Base-by-base conservation (phyloP, 2,113 vertebrate species). In the Campylomormyrus numenius region DNA sequence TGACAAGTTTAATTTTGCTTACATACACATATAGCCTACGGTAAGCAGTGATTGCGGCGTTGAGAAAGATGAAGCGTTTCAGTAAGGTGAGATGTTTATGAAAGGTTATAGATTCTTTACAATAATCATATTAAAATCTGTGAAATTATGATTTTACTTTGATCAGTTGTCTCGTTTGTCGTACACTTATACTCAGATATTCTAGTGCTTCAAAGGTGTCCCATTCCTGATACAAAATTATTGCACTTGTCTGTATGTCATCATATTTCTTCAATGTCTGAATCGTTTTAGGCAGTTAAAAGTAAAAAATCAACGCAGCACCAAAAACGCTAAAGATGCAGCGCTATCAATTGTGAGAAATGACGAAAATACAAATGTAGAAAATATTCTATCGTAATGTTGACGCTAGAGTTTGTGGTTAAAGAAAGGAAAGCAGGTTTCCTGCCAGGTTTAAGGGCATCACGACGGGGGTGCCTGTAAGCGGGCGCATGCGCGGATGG, bases 401-500 rank as follows among this genome's bases (percentile, higher is more conserved):
- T 66, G 24, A 66, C n/a, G n/a, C n/a, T 31, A 42, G 74, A 77
- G 31, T 17, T 66, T 35, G 70, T 17, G 70, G 31, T 80, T 35
- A 80, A 42, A 80, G 35, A 74, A 35, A 31, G 66, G 15, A 42
- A 31, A 70, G 62, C 62, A 70, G n/a, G 62, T 70, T 80, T 19
- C 2, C 31, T 80, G 74, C 74, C 31, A 42, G 31, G 74, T 42
- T 35, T 39, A 80, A 80, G 35, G 31, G 74, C 35, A 80, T 80
- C 74, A 39, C 31, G 89, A 48, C 45, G 74, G 56, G 35, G 11
- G 85, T 27, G 24, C 27, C 50, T 49, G 9, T 27, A 3, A 8
- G 35, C 24, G 13, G 27, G 92, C 93, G 93, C 93, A 90, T 66
- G 93, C 93, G 92, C 93, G 92, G 56, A 90, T 1, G 39, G 46